phyloP scores from a whole-genome alignment of 1,140 invertebrate genomes.

The Sweltsa coloradensis region DNA sequence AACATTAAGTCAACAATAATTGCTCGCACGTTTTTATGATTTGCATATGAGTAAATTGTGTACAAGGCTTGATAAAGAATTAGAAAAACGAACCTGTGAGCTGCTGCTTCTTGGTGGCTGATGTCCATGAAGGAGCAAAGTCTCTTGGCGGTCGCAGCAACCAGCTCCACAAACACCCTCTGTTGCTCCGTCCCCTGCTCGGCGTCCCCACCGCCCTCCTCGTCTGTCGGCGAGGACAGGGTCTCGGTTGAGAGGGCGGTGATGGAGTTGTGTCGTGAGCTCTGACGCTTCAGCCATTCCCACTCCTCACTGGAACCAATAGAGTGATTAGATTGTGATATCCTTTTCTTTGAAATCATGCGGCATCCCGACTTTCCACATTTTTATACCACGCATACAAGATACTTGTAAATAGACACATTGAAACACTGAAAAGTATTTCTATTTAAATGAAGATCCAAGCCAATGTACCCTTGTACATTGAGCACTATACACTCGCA shows the following conservation, averaged over 20 bases:
- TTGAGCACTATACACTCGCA: too few relatives aligned
- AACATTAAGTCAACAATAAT: too few relatives aligned
- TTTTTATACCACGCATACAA: too few relatives aligned
- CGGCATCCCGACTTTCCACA: too few relatives aligned
- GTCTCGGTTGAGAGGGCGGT: constrained; percentile 1
- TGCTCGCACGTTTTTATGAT: too few relatives aligned
- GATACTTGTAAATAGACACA: too few relatives aligned
- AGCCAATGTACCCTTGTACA: too few relatives aligned
- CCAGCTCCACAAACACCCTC: constrained; percentile 59
- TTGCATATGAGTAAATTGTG: too few relatives aligned
- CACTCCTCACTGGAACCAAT: constrained; percentile 37
- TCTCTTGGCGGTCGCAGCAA: constrained; percentile 53
- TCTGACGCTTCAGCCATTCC: constrained; percentile 48
- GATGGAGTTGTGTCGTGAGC: constrained; percentile 5
- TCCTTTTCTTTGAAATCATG: too few relatives aligned
- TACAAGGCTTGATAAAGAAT: too few relatives aligned
- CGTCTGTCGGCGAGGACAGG: neutral
- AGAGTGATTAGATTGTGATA: neutral
- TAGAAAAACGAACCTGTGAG: constrained; percentile 51
- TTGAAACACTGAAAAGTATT: too few relatives aligned
- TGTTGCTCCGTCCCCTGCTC: constrained; percentile 50
- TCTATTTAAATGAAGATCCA: too few relatives aligned
- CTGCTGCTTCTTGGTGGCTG: constrained; percentile 45
- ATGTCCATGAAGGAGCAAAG: constrained; percentile 73
- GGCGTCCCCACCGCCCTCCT: constrained; percentile 7